Evolutionary conservation across 2,888 invertebrate species (phyloP).

Genomic region (Bombylius major): DNA sequence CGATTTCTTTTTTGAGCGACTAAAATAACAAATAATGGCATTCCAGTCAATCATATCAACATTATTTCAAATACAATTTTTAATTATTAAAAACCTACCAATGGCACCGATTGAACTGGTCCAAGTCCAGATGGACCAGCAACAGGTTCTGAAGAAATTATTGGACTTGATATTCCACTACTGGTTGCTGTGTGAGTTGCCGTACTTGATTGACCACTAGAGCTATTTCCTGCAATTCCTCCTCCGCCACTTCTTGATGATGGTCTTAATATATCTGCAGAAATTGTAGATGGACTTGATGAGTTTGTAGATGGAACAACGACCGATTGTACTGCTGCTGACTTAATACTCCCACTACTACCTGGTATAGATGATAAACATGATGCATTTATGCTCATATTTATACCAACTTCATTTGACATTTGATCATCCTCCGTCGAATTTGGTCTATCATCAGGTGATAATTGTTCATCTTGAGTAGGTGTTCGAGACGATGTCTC

Average conservation of each 20-base stretch:
- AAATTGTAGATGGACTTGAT: constrained; percentile 16
- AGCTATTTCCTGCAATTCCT: constrained; percentile 15
- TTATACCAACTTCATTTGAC: constrained; percentile 49
- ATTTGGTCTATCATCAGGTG: constrained; percentile 33
- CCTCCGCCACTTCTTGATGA: constrained; percentile 21
- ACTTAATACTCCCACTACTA: constrained; percentile 35
- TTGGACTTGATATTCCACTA: constrained; percentile 25
- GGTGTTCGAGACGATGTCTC: constrained; percentile 15
- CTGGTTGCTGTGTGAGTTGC: constrained; percentile 20
- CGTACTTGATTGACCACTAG: constrained; percentile 18
- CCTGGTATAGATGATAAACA: constrained; percentile 26
- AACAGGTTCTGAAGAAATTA: constrained; percentile 22
- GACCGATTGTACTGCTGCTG: constrained; percentile 29
- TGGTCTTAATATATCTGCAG: constrained; percentile 25
- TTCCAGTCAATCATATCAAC: not conserved
- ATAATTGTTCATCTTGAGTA: constrained; percentile 15
- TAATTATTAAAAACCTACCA: constrained; percentile 46
- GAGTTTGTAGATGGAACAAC: constrained; percentile 20
- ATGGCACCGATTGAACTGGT: constrained; percentile 78
- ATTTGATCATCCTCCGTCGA: constrained; percentile 48
- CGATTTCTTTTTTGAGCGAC: constrained; percentile 83
- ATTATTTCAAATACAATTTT: not conserved
- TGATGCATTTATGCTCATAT: constrained; percentile 48
- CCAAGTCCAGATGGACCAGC: constrained; percentile 73
- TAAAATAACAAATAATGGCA: constrained; percentile 31